A percentile compares a stretch with the other conserved stretches of the same genome.
Conservation (phyloP, 2,888 invertebrate genomes). For the Drosophila koepferae region DNA sequence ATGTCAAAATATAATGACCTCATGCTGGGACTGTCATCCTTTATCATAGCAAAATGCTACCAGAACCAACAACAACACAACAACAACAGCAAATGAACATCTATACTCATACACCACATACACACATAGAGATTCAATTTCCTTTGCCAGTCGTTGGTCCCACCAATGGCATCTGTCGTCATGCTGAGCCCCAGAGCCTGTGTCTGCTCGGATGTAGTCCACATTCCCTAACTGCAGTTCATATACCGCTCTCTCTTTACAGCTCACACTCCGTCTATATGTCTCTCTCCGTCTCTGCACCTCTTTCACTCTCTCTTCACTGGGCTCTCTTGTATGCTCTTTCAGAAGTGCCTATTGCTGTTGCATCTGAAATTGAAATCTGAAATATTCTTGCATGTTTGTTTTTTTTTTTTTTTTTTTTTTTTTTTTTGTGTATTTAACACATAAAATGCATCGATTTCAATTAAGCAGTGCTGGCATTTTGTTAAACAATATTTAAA, state of each 20-base stretch:
- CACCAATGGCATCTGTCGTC: constrained; percentile 40
- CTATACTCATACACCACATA: constrained; percentile 6
- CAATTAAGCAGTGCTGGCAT: constrained; percentile 66
- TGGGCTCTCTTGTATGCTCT: constrained; percentile 63
- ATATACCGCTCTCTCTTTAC: background rate
- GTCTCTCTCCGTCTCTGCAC: constrained; percentile 18
- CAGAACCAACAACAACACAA: constrained; percentile 4
- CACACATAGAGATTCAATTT: constrained; percentile 70
- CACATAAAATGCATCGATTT: constrained; percentile 53
- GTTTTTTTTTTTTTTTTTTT: constrained; percentile 9
- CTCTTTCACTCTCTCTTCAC: constrained; percentile 25
- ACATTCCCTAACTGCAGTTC: constrained; percentile 28
- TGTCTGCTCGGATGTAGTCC: constrained; percentile 23
- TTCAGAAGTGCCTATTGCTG: constrained; percentile 79
- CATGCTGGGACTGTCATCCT: constrained; percentile 13
- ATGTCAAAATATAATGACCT: constrained; percentile 29
- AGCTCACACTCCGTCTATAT: constrained; percentile 12
- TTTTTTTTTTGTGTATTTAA: constrained; percentile 27
- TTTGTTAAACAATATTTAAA: constrained; percentile 49
- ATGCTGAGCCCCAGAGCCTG: constrained; percentile 28
- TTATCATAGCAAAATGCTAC: background rate
- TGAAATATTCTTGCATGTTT: constrained; percentile 41
- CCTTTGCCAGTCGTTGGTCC: constrained; percentile 62
- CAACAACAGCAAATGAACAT: constrained; percentile 18
- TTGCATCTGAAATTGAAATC: constrained; percentile 81